Percentiles rank a stretch among this genome's conserved stretches.
Conservation (phyloP, 2,797 vertebrate species). For the Rhinichthys osculus region DNA sequence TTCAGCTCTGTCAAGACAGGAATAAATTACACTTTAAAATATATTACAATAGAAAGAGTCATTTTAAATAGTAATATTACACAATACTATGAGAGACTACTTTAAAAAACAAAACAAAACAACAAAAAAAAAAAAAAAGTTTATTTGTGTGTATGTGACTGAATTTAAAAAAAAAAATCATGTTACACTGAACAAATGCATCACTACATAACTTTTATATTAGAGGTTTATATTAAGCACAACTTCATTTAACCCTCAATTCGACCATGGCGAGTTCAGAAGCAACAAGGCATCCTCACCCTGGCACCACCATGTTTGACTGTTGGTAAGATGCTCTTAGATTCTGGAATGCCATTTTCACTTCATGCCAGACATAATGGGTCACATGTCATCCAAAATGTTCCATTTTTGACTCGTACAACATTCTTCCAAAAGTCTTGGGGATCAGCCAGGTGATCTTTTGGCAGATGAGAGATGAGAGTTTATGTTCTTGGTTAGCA, state of each 20-base stretch:
- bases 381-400: slow-evolving; percentile 41
- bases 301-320: background rate
- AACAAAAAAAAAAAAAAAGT: no score
- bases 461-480: slow-evolving; percentile 39
- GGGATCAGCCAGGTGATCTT: slow-evolving; percentile 43
- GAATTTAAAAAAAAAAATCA: background rate
- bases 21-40: background rate
- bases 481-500: slow-evolving; percentile 37
- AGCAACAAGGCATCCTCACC: background rate
- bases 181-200: background rate
- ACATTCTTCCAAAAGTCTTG: slow-evolving; percentile 40
- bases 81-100: background rate
- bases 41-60: background rate
- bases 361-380: slow-evolving; percentile 30
- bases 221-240: background rate
- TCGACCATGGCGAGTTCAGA: background rate
- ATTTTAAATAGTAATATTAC: background rate
- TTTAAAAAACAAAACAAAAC: background rate
- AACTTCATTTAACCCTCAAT: background rate
- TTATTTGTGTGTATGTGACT: background rate
- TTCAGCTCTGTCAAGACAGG: background rate
- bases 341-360: slow-evolving; percentile 23
- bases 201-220: background rate
- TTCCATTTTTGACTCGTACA: slow-evolving; percentile 32
- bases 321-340: background rate